A percentile compares a stretch with the other conserved stretches of the same genome.
Conservation (phyloP, 2,797 vertebrate genomes). For the Sarcophilus harrisii region DNA sequence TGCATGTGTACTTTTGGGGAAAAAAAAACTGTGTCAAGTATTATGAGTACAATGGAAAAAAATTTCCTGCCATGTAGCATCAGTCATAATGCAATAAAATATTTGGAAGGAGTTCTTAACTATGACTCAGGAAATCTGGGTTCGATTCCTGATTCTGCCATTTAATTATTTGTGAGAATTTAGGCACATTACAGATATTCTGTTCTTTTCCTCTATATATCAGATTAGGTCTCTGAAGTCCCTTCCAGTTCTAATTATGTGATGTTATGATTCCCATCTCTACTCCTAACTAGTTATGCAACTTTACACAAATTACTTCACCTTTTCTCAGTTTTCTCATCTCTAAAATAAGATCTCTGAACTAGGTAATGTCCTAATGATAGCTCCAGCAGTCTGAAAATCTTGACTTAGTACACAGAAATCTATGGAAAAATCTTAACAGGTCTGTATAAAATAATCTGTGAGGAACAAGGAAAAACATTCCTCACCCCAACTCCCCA, state of each 20-base stretch:
- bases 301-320: neutral
- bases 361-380: neutral
- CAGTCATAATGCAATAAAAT: neutral
- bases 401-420: neutral
- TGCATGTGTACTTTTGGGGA: neutral
- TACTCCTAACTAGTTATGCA: neutral
- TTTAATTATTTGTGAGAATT: neutral
- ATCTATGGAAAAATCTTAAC: neutral
- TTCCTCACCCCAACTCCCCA: neutral
- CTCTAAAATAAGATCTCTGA: neutral
- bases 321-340: neutral
- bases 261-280: neutral
- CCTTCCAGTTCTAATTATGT: neutral
- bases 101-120: neutral
- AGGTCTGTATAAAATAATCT: neutral
- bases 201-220: neutral
- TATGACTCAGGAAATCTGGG: neutral
- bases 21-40: neutral
- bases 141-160: neutral
- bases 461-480: neutral
- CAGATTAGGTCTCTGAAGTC: neutral
- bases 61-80: neutral
- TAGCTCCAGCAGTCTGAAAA: neutral
- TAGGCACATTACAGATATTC: neutral
- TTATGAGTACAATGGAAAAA: neutral